Evolutionary conservation across 2,797 vertebrate species (phyloP), one percentile per base, ranked within the genome.

Genomic region (Kryptopterus vitreolus): DNA sequence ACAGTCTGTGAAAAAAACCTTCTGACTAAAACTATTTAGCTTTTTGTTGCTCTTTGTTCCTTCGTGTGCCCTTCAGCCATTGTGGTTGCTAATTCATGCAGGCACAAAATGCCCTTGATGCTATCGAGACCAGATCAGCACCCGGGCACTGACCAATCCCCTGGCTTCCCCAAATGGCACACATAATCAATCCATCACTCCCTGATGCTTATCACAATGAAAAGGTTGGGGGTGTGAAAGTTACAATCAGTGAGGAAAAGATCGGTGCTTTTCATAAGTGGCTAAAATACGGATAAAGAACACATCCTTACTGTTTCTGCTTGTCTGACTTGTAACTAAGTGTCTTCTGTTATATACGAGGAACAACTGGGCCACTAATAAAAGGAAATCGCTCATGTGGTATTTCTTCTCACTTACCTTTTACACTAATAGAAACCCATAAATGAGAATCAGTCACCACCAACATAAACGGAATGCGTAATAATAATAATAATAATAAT

Each of bases 381-480:
- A 96, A 97, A 95, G 93, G 90, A 95, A 94, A 96, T 93, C 92
- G 95, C 95, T 94, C 95, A 95, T 86, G 93, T 92, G 94, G 96
- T 94, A 96, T 96, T 96, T 96, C 93, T 95, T 94, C 94, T 96
- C 95, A 95, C 94, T 96, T 96, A 95, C 96, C 95, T 96, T 96
- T 95, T 94, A 97, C 95, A 97, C 96, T 95, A 95, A 93, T 95
- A 96, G 94, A 97, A 96, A 95, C 93, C 94, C 95, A 96, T 95
- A 96, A 7, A 96, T 95, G 95, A 93, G 93, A 95, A 94, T 91
- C 92, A 92, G 95, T 33, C 95, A 94, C 94, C 92, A 43, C 38
- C 38, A 43, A 43, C 38, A 95, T 96, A 96, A 97, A 96, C 95
- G 93, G 95, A 94, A 94, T 90, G 90, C 94, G 95, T 93, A 92